These are phyloP conservation scores for Arbacia lixula DNA, from an alignment of 53 echinoderm and acorn worm genomes.

Conservation along the genomic window DNA sequence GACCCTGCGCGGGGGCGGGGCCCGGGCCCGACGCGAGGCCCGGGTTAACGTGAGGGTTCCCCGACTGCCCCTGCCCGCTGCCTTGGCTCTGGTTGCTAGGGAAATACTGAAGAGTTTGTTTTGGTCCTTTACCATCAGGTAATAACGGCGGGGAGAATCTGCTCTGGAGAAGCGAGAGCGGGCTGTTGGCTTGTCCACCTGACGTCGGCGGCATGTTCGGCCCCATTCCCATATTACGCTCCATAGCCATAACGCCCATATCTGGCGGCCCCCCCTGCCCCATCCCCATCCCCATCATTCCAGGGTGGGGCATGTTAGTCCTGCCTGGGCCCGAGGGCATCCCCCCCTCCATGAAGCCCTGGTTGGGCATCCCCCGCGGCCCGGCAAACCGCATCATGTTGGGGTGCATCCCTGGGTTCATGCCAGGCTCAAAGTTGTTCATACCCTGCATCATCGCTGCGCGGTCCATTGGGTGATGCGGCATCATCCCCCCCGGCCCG, in stretches of 20 bases:
- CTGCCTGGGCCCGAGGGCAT: conserved; percentile 59
- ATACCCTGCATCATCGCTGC: conserved; percentile 46
- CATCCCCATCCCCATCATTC: conserved; percentile 70
- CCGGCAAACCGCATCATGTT: conserved; percentile 51
- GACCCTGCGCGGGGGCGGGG: conserved; percentile 67
- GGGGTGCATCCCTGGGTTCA: conserved; percentile 67
- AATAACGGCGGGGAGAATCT: conserved; percentile 93
- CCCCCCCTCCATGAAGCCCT: conserved; percentile 53
- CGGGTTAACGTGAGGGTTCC: conserved; percentile 94
- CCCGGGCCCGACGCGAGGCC: conserved; percentile 66
- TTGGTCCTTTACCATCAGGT: conserved; percentile 98
- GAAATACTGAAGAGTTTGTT: conserved; percentile 98
- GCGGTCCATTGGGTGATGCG: conserved; percentile 57
- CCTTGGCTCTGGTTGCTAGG: conserved; percentile 72
- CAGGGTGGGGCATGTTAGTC: conserved; percentile 60
- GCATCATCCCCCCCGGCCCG: conserved; percentile 72
- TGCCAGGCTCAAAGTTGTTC: conserved; percentile 55
- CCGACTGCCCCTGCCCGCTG: conserved; percentile 79
- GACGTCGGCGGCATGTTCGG: conserved; percentile 48
- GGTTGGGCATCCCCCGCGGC: conserved; percentile 40
- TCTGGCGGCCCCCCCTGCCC: conserved; percentile 47
- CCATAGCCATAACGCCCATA: conserved; percentile 38
- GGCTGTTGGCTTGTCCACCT: conserved; percentile 73
- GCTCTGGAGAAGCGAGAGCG: conserved; percentile 85
- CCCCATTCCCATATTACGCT: conserved; percentile 6